Percentiles rank a stretch among this genome's conserved stretches.
Conservation (phyloP, 1,140 invertebrate genomes). For the Anoplolepis gracilipes region DNA sequence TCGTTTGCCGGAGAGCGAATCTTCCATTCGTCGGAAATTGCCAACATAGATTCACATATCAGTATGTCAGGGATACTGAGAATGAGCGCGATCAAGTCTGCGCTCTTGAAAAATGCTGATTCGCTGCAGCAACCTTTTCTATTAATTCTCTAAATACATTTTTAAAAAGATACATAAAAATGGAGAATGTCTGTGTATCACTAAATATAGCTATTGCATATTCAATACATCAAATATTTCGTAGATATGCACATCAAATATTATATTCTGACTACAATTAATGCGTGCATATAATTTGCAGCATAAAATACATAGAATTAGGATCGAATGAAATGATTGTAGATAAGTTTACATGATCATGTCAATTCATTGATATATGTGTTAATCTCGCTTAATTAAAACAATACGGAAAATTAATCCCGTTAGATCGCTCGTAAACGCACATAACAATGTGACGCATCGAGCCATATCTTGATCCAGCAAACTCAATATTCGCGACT, state of each 20-base stretch:
- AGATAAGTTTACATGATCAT: slow-evolving; percentile 20
- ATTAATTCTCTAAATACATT: not conserved
- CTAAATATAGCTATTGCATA: too few relatives aligned
- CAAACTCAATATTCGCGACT: slow-evolving; percentile 20
- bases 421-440: slow-evolving; percentile 26
- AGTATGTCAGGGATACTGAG: not conserved
- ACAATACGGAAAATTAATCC: slow-evolving; percentile 32
- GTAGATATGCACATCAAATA: too few relatives aligned
- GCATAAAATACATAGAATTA: not conserved
- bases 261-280: too few relatives aligned
- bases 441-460: slow-evolving; percentile 14
- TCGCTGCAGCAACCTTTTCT: not conserved
- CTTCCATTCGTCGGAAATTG: slow-evolving; percentile 11
- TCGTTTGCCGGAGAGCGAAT: slow-evolving; percentile 13
- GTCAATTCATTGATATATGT: slow-evolving; percentile 36
- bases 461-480: slow-evolving; percentile 17
- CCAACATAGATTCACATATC: not conserved
- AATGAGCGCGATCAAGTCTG: not conserved
- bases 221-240: too few relatives aligned
- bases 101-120: not conserved
- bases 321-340: not conserved
- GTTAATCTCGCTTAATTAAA: slow-evolving; percentile 41
- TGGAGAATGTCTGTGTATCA: too few relatives aligned
- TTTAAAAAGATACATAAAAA: not conserved
- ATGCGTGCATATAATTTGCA: not conserved